Percentiles rank a stretch among this genome's conserved stretches.
Conservation (phyloP, 2,113 vertebrate genomes). For the Alligator mississippiensis region DNA sequence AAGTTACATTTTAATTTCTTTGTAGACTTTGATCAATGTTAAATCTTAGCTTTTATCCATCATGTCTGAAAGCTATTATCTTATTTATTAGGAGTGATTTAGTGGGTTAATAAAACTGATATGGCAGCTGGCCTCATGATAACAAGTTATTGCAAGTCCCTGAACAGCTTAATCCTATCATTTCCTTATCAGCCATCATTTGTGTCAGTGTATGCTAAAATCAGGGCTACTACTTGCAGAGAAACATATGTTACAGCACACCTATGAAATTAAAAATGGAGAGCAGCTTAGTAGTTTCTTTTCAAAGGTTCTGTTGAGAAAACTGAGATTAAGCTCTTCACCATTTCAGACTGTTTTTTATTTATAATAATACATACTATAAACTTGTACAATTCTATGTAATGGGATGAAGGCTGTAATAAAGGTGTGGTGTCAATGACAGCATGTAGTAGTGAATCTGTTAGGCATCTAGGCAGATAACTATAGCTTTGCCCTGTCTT, state of each 20-base stretch:
- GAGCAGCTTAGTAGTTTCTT: not conserved
- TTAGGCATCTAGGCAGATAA: not conserved
- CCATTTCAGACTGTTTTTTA: not conserved
- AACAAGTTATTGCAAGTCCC: conserved; percentile 83
- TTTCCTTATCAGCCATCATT: conserved; percentile 86
- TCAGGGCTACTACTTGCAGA: conserved; percentile 60
- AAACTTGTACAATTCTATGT: not conserved
- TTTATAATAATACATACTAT: not conserved
- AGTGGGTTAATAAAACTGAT: conserved; percentile 86
- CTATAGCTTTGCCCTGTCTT: not conserved
- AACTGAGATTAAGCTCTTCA: not conserved
- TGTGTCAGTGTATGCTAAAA: conserved; percentile 79
- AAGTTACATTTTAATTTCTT: conserved; percentile 81
- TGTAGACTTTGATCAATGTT: conserved; percentile 78
- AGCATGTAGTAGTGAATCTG: not conserved
- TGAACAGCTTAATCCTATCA: conserved; percentile 84
- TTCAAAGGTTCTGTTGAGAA: conserved; percentile 3
- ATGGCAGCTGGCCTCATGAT: conserved; percentile 82
- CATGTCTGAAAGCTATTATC: conserved; percentile 79
- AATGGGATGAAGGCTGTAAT: not conserved
- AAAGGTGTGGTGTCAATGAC: not conserved
- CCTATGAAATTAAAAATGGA: conserved; percentile 57
- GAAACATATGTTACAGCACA: conserved; percentile 82
- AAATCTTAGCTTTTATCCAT: conserved; percentile 79
- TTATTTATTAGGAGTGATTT: conserved; percentile 87